These are phyloP conservation scores for Prionace glauca DNA, from an alignment of 2,797 vertebrate species.

Conservation along the genomic window DNA sequence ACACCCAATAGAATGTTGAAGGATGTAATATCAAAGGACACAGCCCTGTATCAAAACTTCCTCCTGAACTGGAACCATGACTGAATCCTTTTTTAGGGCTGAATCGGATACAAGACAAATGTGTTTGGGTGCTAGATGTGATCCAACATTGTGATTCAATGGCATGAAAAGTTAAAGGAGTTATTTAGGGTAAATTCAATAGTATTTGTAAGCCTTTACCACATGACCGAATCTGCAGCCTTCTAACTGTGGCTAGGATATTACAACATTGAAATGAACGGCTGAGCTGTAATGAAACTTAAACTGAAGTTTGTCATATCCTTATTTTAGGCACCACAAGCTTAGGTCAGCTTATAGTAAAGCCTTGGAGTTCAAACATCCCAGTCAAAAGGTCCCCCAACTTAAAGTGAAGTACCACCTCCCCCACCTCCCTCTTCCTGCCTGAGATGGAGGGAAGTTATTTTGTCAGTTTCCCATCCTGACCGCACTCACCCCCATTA, in stretches of 20 bases:
- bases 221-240: neutral
- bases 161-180: neutral
- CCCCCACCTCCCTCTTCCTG: too few species aligned
- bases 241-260: neutral
- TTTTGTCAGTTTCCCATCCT: too few species aligned
- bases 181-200: neutral
- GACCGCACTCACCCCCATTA: too few species aligned
- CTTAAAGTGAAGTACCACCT: too few species aligned
- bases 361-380: too few species aligned
- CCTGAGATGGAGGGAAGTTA: too few species aligned
- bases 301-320: neutral
- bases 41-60: too few species aligned
- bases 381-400: too few species aligned
- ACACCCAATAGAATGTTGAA: neutral
- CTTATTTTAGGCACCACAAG: neutral
- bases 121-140: neutral
- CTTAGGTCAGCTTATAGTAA: neutral
- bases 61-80: neutral
- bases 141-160: neutral
- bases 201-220: neutral
- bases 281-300: neutral
- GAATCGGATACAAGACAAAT: neutral
- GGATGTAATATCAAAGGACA: neutral
- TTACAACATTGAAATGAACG: neutral
- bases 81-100: neutral